Base-by-base conservation (phyloP, 2,797 vertebrate species). In the Ctenosaura bakeri region DNA sequence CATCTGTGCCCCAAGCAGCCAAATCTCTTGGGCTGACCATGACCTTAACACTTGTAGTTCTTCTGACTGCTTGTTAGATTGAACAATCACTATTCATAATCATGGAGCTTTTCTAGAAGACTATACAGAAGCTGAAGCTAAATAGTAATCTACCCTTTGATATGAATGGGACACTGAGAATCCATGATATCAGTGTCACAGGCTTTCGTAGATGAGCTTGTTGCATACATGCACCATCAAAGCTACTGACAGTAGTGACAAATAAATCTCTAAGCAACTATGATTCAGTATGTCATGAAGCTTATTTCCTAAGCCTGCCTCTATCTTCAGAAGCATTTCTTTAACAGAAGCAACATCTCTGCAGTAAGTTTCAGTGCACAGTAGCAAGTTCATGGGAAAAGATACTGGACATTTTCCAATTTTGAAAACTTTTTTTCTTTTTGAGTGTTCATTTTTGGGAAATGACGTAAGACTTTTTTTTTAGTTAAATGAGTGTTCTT, bases 381-480 rank as follows among this genome's bases (percentile, higher is more conserved):
- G 59, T 22, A 62, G 59, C 76, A 89, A 85, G 84, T n/a, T 22
- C 71, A 62, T 42, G 54, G 12, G 46, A 64, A 81, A 42, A 81
- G 54, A 54, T 3, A 32, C 32, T 32, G 42, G n/a, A 16, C 35
- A 32, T 64, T 69, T 1, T 66, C 83, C 76, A 89, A 14, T n/a
- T 79, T 62, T 46, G 52, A 56, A 66, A 83, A 38, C 35, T 46
- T 62, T 2, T 38, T 69, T 32, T 32, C 12, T 20, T 54, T 35
- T 66, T 50, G 24, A 29, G 52, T 20, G 7, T 79, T 83, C 16
- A 42, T 90, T 90, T 90, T 87, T 38, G 20, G 71, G 80, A 90
- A 83, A 7, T 83, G 56, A 83, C 46, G 2, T 66, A 87, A 66
- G 71, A 77, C 22, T 42, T 46, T 42, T 46, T 42, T 82, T 87